Percentiles rank a stretch among this genome's conserved stretches.
Evolutionary conservation across 2,888 invertebrate species (phyloP).

Genomic region (Sympetrum striolatum): DNA sequence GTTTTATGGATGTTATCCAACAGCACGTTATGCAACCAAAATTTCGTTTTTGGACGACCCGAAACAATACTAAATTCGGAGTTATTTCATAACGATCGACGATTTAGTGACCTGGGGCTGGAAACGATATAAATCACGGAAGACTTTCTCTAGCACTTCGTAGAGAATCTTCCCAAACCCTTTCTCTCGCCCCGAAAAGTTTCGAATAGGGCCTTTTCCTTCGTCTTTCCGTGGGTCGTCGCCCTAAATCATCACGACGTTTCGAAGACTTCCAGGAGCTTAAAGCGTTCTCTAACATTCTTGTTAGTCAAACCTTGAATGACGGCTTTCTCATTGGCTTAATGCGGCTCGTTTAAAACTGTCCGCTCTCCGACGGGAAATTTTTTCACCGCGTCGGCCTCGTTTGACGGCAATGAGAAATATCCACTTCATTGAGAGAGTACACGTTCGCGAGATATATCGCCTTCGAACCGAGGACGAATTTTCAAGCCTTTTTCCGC

Average conservation of each 20-base stretch:
- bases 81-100: no score
- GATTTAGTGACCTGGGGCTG: no score
- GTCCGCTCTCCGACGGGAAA: not conserved
- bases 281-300: conserved; percentile 3
- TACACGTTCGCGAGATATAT: not conserved
- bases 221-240: not conserved
- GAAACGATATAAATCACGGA: no score
- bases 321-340: conserved; percentile 14
- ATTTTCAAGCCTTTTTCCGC: not conserved
- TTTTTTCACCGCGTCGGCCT: not conserved
- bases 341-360: not conserved
- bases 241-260: not conserved
- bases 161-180: no score
- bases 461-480: not conserved
- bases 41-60: no score
- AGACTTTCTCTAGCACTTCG: no score
- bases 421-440: not conserved
- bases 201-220: not conserved
- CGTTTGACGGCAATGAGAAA: conserved; percentile 14
- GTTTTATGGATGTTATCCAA: no score
- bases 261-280: not conserved
- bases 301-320: not conserved
- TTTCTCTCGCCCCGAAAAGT: not conserved
- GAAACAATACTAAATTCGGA: no score
- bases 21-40: no score